Percentiles rank a stretch among this genome's conserved stretches.
Conservation (phyloP, 2,797 vertebrate genomes). For the Halcyon smyrnensis region DNA sequence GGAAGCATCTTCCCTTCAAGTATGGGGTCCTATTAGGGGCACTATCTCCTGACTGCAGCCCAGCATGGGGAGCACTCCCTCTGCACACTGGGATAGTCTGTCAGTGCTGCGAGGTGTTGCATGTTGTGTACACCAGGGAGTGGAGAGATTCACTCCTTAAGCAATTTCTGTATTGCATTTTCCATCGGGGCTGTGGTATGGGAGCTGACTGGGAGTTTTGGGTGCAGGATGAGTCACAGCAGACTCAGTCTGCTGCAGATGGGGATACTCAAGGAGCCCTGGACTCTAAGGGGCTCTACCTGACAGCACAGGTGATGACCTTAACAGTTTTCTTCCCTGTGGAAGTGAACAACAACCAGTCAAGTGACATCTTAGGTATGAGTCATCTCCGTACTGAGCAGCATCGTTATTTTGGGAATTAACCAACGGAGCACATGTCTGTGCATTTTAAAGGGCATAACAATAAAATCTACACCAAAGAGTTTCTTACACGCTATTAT, state of each 20-base stretch:
- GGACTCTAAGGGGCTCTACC: not conserved
- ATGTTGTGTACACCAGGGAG: not conserved
- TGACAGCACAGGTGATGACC: not conserved
- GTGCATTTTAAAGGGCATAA: not conserved
- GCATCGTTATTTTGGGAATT: conserved; percentile 23
- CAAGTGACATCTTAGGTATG: conserved; percentile 24
- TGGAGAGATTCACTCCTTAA: not conserved
- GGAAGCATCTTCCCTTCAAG: not conserved
- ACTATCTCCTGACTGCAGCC: not conserved
- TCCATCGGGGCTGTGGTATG: not conserved
- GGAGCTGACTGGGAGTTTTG: not conserved
- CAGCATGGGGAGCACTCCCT: not conserved
- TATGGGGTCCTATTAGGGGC: not conserved
- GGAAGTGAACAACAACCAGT: conserved; percentile 19
- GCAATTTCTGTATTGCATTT: not conserved
- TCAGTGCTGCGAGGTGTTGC: not conserved
- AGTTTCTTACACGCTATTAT: not conserved
- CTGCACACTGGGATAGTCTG: not conserved
- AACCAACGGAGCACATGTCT: not conserved
- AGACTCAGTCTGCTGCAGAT: not conserved
- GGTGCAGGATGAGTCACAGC: not conserved
- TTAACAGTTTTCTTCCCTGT: not conserved
- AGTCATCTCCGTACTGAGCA: not conserved
- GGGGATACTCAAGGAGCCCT: not conserved
- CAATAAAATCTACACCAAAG: conserved; percentile 3